Conservation (phyloP, 1,140 invertebrate genomes). For the Drosophila aff. region DNA sequence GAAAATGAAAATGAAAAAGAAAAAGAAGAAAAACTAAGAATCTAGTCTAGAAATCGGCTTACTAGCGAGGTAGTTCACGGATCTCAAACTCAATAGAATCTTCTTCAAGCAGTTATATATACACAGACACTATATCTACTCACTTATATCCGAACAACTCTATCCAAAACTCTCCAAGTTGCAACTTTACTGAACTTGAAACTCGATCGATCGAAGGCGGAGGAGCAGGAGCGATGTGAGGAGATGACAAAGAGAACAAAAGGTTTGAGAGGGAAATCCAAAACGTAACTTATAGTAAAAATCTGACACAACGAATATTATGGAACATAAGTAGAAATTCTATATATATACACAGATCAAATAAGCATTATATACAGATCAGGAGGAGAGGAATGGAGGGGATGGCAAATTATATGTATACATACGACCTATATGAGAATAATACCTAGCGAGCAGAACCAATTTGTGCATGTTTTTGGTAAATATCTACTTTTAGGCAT, state of each 20-base stretch:
- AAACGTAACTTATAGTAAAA: slow-evolving; percentile 85
- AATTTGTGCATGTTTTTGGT: slow-evolving; percentile 81
- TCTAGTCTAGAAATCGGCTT: slow-evolving; percentile 70
- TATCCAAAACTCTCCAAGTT: slow-evolving; percentile 64
- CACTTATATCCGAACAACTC: slow-evolving; percentile 52
- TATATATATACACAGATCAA: slow-evolving; percentile 79
- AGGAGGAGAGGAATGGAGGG: slow-evolving; percentile 8
- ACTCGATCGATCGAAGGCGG: slow-evolving; percentile 25
- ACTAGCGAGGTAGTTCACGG: slow-evolving; percentile 62
- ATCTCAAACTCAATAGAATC: slow-evolving; percentile 73
- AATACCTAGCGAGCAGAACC: slow-evolving; percentile 80
- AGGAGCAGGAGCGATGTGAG: background rate
- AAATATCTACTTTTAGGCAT: slow-evolving; percentile 71
- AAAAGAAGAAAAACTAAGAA: slow-evolving; percentile 22
- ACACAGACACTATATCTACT: slow-evolving; percentile 53
- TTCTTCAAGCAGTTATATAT: slow-evolving; percentile 63
- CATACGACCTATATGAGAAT: slow-evolving; percentile 63
- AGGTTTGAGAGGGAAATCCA: slow-evolving; percentile 79
- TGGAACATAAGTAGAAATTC: slow-evolving; percentile 85
- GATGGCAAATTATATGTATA: slow-evolving; percentile 68
- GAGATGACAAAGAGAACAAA: slow-evolving; percentile 55
- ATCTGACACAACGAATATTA: slow-evolving; percentile 85
- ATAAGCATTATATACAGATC: slow-evolving; percentile 77
- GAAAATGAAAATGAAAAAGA: slow-evolving; percentile 2
- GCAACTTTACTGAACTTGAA: slow-evolving; percentile 65